These are phyloP conservation scores for Chiridota heheva DNA, from an alignment of 35 echinoderm and acorn worm genomes.

Conservation along the genomic window DNA sequence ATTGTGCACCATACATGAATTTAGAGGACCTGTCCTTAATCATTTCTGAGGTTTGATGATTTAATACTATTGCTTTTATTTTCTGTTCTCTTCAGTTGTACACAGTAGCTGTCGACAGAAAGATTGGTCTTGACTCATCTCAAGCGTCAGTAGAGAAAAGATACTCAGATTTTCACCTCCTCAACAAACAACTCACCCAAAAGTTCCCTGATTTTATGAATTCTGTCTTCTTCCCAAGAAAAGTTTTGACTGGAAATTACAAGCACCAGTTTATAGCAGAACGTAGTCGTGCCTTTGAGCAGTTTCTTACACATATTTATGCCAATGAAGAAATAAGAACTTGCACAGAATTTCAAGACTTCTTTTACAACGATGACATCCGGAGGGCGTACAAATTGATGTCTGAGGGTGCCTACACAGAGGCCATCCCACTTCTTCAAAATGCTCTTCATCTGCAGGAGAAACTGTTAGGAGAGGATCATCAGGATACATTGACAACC, in stretches of 20 bases:
- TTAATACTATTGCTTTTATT: too few relatives aligned
- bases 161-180: slow-evolving; percentile 85
- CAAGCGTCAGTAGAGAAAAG: slow-evolving; percentile 86
- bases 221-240: slow-evolving; percentile 74
- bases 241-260: slow-evolving; percentile 85
- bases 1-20: too few relatives aligned
- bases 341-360: slow-evolving; percentile 75
- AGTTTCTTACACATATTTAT: slow-evolving; percentile 72
- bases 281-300: slow-evolving; percentile 89
- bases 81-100: slow-evolving; percentile 57
- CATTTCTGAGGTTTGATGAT: too few relatives aligned
- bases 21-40: too few relatives aligned
- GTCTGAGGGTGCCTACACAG: slow-evolving; percentile 61
- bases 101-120: slow-evolving; percentile 79
- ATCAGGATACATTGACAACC: slow-evolving; percentile 69
- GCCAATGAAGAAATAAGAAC: slow-evolving; percentile 64
- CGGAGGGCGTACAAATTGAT: slow-evolving; percentile 77
- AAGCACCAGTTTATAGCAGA: slow-evolving; percentile 91
- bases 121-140: slow-evolving; percentile 88
- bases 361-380: slow-evolving; percentile 89
- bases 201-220: slow-evolving; percentile 83
- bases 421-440: slow-evolving; percentile 83
- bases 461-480: slow-evolving; percentile 79
- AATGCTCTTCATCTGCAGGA: slow-evolving; percentile 92
- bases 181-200: slow-evolving; percentile 63